phyloP scores from a whole-genome alignment of 2,113 vertebrate genomes.

The Sylvietta virens region DNA sequence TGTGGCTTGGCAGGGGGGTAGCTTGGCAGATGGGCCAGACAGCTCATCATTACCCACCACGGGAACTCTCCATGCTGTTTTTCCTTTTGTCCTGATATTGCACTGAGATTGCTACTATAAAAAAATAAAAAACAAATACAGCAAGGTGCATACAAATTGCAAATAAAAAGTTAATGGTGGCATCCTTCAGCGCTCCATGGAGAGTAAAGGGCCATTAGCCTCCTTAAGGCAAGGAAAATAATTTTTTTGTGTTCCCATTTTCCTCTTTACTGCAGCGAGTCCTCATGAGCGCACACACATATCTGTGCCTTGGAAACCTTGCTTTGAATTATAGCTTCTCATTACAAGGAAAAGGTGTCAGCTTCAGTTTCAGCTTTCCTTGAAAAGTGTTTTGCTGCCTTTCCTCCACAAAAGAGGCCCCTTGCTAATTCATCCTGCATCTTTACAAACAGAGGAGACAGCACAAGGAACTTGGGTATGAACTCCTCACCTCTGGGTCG shows the following conservation, averaged over 20 bases:
- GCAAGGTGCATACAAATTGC: constrained; percentile 5
- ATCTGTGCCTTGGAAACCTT: not conserved
- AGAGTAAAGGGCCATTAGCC: not conserved
- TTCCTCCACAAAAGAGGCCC: not conserved
- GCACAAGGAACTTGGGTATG: not conserved
- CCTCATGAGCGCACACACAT: not conserved
- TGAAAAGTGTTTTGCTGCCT: not conserved
- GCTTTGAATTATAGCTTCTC: not conserved
- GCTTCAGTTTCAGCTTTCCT: not conserved
- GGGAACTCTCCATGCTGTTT: not conserved
- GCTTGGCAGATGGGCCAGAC: not conserved
- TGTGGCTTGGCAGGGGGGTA: not conserved
- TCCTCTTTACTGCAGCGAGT: not conserved
- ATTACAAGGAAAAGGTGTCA: not conserved
- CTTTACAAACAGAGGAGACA: not conserved
- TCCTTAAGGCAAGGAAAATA: not conserved
- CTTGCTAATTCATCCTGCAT: not conserved
- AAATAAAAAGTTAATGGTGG: constrained; percentile 16
- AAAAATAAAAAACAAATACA: not conserved
- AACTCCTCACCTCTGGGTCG: not conserved
- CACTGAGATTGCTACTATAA: not conserved
- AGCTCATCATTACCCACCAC: not conserved
- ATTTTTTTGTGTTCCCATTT: not conserved
- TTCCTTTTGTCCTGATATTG: not conserved
- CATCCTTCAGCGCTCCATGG: not conserved